These are phyloP conservation scores for Plagodis pulveraria DNA, from an alignment of 2,888 invertebrate species.

Conservation along the genomic window DNA sequence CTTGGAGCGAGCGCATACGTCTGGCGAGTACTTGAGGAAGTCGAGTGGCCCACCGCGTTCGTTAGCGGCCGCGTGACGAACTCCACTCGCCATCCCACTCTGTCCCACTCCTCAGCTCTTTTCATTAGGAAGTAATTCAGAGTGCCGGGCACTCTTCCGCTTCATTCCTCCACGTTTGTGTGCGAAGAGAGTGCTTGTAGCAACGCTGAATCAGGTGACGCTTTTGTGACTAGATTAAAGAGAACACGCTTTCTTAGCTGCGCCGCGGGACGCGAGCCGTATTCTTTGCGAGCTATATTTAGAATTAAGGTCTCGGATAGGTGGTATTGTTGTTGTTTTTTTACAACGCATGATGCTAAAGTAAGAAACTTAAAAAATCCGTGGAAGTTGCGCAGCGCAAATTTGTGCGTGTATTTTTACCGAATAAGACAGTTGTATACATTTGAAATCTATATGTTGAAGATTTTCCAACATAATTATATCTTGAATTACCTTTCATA, in stretches of 20 bases:
- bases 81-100: conserved; percentile 63
- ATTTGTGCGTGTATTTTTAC: conserved; percentile 4
- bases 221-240: conserved; percentile 84
- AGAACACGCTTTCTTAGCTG: conserved; percentile 76
- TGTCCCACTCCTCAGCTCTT: conserved; percentile 77
- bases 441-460: too few relatives aligned
- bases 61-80: conserved; percentile 80
- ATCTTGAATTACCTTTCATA: too few relatives aligned
- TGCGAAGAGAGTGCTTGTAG: conserved; percentile 72
- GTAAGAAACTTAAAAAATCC: conserved; percentile 1
- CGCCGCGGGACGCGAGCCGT: conserved; percentile 48
- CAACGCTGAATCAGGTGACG: conserved; percentile 79
- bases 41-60: conserved; percentile 76
- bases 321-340: conserved; percentile 37
- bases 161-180: conserved; percentile 81
- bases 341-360: conserved; percentile 13
- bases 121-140: conserved; percentile 85
- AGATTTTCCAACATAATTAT: too few relatives aligned
- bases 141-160: conserved; percentile 80
- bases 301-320: conserved; percentile 64
- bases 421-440: too few relatives aligned
- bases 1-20: conserved; percentile 48
- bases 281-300: conserved; percentile 73
- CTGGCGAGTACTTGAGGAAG: conserved; percentile 59
- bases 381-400: conserved; percentile 3